phyloP scores from a whole-genome alignment of 2,888 invertebrate species.

The Hyposoter didymator region DNA sequence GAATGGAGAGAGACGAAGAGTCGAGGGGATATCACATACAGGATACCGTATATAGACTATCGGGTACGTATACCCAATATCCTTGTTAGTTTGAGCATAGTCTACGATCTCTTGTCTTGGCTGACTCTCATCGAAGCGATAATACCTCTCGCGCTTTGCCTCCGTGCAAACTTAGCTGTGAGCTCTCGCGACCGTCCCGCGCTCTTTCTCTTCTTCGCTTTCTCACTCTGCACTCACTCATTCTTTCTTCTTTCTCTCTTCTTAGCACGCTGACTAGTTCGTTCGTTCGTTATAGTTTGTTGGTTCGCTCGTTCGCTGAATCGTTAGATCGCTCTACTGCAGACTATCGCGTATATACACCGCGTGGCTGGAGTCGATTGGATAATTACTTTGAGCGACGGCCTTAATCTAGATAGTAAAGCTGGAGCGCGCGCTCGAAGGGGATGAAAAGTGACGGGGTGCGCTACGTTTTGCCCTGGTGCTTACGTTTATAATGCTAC shows the following conservation, averaged over 20 bases:
- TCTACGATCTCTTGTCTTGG: conserved; percentile 38
- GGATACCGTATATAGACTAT: conserved; percentile 13
- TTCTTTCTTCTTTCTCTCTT: conserved; percentile 30
- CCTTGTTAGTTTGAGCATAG: conserved; percentile 53
- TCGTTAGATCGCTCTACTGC: conserved; percentile 41
- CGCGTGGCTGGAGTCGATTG: conserved; percentile 70
- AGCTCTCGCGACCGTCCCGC: conserved; percentile 3
- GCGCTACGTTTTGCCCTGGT: conserved; percentile 30
- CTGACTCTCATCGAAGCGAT: conserved; percentile 55
- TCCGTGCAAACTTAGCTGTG: conserved; percentile 51
- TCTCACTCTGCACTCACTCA: conserved; percentile 3
- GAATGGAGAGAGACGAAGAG: conserved; percentile 2
- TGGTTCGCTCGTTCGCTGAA: conserved; percentile 27
- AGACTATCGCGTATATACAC: conserved; percentile 38
- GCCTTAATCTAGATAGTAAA: conserved; percentile 70
- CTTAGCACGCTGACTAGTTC: conserved; percentile 52
- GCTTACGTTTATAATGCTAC: conserved; percentile 8
- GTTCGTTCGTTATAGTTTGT: conserved; percentile 50
- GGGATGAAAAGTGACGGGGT: conserved; percentile 64
- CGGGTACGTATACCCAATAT: conserved; percentile 38
- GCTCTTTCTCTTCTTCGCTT: conserved; percentile 12
- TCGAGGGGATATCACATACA: conserved; percentile 6
- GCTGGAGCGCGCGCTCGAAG: conserved; percentile 47
- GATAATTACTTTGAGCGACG: conserved; percentile 74
- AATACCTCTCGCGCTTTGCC: conserved; percentile 59